Conservation (phyloP, 2,888 invertebrate species). For the Drosophila eohydei region DNA sequence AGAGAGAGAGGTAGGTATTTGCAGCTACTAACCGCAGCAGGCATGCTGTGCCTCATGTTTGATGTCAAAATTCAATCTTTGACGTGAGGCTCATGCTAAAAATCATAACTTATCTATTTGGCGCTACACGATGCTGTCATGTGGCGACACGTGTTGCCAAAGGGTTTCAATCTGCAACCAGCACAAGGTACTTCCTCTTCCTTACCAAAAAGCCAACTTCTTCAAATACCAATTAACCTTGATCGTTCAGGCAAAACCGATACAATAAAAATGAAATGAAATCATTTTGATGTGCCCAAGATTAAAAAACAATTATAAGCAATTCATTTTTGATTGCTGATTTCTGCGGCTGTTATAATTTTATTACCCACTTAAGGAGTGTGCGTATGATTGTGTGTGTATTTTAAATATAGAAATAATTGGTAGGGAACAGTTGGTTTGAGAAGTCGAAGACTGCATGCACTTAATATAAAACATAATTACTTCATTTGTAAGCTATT, state of each 20-base stretch:
- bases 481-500: neutral
- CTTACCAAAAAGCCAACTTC: conserved; percentile 35
- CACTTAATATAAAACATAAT: conserved; percentile 11
- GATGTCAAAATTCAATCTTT: conserved; percentile 75
- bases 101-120: conserved; percentile 65
- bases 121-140: conserved; percentile 41
- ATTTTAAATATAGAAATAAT: conserved; percentile 32
- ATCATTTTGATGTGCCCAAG: conserved; percentile 45
- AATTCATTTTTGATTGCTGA: conserved; percentile 73
- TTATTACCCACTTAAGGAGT: conserved; percentile 64
- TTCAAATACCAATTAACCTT: conserved; percentile 74
- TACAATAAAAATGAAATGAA: conserved; percentile 13
- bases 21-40: conserved; percentile 5
- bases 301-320: conserved; percentile 79
- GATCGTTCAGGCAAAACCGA: conserved; percentile 38
- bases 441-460: conserved; percentile 18
- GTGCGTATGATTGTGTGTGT: conserved; percentile 12
- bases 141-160: conserved; percentile 24
- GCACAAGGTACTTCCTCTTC: conserved; percentile 15
- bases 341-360: conserved; percentile 67
- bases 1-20: conserved; percentile 7
- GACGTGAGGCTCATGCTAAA: conserved; percentile 74
- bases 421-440: neutral
- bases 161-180: conserved; percentile 17
- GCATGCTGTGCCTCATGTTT: conserved; percentile 32